Conservation (phyloP, 2,888 invertebrate genomes). For the Volucella inanis region DNA sequence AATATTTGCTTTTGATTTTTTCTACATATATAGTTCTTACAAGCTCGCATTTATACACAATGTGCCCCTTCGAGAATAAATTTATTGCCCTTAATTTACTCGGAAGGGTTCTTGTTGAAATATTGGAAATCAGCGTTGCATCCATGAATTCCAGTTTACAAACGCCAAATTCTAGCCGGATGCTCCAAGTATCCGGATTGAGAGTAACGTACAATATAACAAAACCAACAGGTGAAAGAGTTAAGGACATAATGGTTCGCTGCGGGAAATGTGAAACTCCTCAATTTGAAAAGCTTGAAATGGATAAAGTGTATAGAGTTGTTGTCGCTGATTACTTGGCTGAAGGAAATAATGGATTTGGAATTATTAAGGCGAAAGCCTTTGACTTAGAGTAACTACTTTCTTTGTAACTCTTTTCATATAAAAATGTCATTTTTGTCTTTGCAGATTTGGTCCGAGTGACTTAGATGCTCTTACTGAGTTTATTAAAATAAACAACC, state of each 20-base stretch:
- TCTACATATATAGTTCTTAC: constrained; percentile 85
- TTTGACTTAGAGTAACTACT: constrained; percentile 78
- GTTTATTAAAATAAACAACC: constrained; percentile 76
- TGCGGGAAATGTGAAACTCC: constrained; percentile 88
- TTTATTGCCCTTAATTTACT: constrained; percentile 88
- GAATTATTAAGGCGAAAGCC: constrained; percentile 81
- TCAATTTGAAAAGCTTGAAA: constrained; percentile 85
- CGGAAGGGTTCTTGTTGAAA: constrained; percentile 86
- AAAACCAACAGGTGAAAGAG: constrained; percentile 85
- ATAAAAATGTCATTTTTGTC: background rate
- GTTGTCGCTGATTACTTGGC: constrained; percentile 86
- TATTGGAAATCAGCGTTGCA: constrained; percentile 85
- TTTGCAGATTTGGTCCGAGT: constrained; percentile 77
- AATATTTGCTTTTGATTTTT: background rate
- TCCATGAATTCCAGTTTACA: constrained; percentile 75
- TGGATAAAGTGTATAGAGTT: constrained; percentile 85
- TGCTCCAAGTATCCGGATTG: constrained; percentile 85
- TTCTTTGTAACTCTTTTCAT: background rate
- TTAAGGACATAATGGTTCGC: constrained; percentile 84
- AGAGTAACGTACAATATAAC: constrained; percentile 84
- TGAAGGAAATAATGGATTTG: constrained; percentile 88
- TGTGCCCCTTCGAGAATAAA: constrained; percentile 90
- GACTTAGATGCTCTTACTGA: constrained; percentile 79
- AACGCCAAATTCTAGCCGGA: constrained; percentile 76
- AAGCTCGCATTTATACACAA: constrained; percentile 87